Evolutionary conservation across 2,888 invertebrate genomes (phyloP), one percentile per base, ranked within the genome.

Genomic region (Polymixis flavicincta): DNA sequence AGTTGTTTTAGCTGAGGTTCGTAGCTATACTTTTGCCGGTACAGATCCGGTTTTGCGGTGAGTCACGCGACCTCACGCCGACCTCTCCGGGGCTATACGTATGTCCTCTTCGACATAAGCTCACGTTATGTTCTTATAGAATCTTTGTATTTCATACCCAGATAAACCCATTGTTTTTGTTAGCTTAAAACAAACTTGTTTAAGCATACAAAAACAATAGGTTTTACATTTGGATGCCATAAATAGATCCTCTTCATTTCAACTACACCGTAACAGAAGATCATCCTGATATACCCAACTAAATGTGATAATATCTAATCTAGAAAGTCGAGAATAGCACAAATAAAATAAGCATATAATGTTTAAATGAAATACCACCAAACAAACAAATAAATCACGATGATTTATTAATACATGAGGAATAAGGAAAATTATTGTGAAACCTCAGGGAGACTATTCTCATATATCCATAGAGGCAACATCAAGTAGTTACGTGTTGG

Each of bases 31-130:
- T 66, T 77, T 83, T 71, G 77, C 82, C 66, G 66, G 76, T 70
- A 90, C 86, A 89, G 88, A 95, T 94, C 95, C 95, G 95, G 95
- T 95, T 95, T 88, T 86, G 87, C 85, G 90, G 90, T 95, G 95
- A 95, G 86, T 95, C 95, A 95, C 78, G 64, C 93, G 94, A 95
- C 95, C 95, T 95, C 92, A 87, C 87, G 54, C 17, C 93, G 94
- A 95, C 95, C 95, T 94, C 92, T 85, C 83, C 84, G 72, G 83
- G 82, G 89, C 90, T 86, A 87, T 87, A 87, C 83, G 83, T 88
- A 88, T 84, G 89, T 91, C 88, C 89, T 90, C 89, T 85, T 76
- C 83, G 72, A 82, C 71, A 63, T 76, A 81, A 76, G 75, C 80
- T 79, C 54, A 57, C 28, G 37, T n/a, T 52, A 14, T 72, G 65